A percentile compares a stretch with the other conserved stretches of the same genome.
These are phyloP conservation scores for Diachrysia chrysitis DNA, from an alignment of 2,888 invertebrate genomes.

Conservation along the genomic window DNA sequence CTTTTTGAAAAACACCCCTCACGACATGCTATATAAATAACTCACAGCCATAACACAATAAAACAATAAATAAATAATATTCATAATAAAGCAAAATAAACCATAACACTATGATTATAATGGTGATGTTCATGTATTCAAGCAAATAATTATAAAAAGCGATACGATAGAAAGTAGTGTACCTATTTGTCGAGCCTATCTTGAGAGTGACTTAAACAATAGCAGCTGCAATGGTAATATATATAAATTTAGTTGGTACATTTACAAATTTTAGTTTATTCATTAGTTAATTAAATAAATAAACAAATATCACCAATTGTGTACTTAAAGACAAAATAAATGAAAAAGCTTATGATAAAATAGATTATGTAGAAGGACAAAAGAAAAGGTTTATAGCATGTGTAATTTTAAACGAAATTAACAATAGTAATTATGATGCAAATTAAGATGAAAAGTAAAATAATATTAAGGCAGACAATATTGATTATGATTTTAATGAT, in stretches of 20 bases:
- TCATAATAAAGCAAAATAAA: constrained; percentile 56
- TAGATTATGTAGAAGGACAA: constrained; percentile 7
- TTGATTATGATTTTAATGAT: not conserved
- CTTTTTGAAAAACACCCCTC: constrained; percentile 35
- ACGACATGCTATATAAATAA: constrained; percentile 39
- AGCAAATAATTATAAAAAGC: constrained; percentile 78
- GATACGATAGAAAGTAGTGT: constrained; percentile 80
- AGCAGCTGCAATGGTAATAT: constrained; percentile 87
- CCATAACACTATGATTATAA: constrained; percentile 41
- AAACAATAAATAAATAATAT: constrained; percentile 43
- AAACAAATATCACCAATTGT: constrained; percentile 16
- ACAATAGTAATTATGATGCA: not conserved
- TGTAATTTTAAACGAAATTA: not conserved
- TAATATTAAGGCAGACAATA: not conserved
- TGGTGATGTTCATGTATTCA: constrained; percentile 48
- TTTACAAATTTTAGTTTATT: constrained; percentile 25
- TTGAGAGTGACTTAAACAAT: constrained; percentile 88
- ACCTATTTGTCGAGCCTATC: constrained; percentile 87
- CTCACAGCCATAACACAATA: constrained; percentile 36
- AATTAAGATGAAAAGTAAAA: not conserved
- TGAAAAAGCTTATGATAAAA: constrained; percentile 29
- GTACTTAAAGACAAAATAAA: constrained; percentile 22
- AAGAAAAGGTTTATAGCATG: constrained; percentile 17
- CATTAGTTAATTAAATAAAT: constrained; percentile 17
- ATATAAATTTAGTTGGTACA: constrained; percentile 76